phyloP scores from a whole-genome alignment of 1,140 invertebrate species.

The Scaptomyza pallida region DNA sequence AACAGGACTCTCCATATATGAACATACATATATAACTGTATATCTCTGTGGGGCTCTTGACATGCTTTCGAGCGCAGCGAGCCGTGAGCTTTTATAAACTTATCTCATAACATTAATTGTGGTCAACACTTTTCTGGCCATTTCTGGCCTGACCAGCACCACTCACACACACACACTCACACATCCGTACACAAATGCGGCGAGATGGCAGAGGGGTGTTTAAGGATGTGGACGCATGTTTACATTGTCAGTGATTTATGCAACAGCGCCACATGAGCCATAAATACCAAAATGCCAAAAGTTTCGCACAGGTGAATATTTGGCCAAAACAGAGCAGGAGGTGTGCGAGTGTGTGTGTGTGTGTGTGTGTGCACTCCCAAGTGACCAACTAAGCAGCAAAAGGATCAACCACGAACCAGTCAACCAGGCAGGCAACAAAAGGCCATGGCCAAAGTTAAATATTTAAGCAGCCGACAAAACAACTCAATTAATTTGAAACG shows the following conservation, averaged over 20 bases:
- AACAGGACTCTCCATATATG: not conserved
- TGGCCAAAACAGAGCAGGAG: not conserved
- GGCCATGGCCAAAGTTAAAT: constrained; percentile 71
- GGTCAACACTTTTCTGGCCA: constrained; percentile 82
- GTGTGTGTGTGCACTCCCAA: constrained; percentile 54
- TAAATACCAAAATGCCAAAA: constrained; percentile 83
- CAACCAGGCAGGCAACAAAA: constrained; percentile 52
- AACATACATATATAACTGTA: too few species aligned
- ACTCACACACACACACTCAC: too few species aligned
- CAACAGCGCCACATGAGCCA: constrained; percentile 80
- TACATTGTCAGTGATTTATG: constrained; percentile 83
- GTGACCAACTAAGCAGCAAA: constrained; percentile 79
- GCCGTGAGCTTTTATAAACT: constrained; percentile 76
- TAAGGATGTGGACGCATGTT: constrained; percentile 48
- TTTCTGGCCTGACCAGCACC: constrained; percentile 59
- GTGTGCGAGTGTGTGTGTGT: constrained; percentile 17
- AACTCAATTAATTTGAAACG: constrained; percentile 83
- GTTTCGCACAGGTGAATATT: constrained; percentile 63
- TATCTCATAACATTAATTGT: constrained; percentile 84
- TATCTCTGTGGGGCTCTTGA: constrained; percentile 23
- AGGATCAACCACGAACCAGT: constrained; percentile 50
- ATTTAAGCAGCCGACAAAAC: constrained; percentile 76
- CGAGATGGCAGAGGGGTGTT: not conserved
- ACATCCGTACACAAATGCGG: constrained; percentile 4
- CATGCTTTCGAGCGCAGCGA: constrained; percentile 46